phyloP scores from a whole-genome alignment of 1,140 invertebrate genomes.

The Drosophila pectinifera region DNA sequence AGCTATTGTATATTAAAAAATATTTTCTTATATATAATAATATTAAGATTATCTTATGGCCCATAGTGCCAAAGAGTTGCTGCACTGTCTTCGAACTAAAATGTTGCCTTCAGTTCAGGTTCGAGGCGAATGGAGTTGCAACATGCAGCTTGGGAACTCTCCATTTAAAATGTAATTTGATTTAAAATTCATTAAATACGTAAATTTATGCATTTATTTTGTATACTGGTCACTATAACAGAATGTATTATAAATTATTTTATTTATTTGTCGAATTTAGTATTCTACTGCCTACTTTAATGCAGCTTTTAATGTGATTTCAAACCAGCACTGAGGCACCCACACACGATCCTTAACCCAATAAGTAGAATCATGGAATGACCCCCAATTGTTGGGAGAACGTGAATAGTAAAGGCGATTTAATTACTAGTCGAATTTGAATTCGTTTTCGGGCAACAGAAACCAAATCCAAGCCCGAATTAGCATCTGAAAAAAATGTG shows the following conservation, averaged over 20 bases:
- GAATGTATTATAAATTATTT: too few species aligned
- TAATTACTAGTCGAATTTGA: conserved; percentile 26
- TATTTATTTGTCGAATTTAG: too few species aligned
- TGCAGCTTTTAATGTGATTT: not conserved
- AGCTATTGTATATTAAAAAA: too few species aligned
- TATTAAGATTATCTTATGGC: not conserved
- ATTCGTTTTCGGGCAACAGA: conserved; percentile 10
- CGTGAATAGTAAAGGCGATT: not conserved
- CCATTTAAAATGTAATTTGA: not conserved
- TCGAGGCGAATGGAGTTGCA: not conserved
- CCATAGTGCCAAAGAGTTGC: not conserved
- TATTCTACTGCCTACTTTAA: not conserved
- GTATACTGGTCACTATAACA: too few species aligned
- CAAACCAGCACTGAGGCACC: not conserved
- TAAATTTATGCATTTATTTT: too few species aligned
- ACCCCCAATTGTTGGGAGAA: not conserved
- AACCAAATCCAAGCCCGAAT: not conserved
- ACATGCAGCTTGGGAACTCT: not conserved
- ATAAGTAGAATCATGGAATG: not conserved
- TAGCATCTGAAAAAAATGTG: not conserved
- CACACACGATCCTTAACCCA: not conserved
- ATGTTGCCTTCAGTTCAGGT: not conserved
- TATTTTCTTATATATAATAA: too few species aligned
- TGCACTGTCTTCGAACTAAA: conserved; percentile 2
- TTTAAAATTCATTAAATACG: not conserved